Conservation (phyloP, 2,113 vertebrate genomes). For the Tenebrosternarchus preto region DNA sequence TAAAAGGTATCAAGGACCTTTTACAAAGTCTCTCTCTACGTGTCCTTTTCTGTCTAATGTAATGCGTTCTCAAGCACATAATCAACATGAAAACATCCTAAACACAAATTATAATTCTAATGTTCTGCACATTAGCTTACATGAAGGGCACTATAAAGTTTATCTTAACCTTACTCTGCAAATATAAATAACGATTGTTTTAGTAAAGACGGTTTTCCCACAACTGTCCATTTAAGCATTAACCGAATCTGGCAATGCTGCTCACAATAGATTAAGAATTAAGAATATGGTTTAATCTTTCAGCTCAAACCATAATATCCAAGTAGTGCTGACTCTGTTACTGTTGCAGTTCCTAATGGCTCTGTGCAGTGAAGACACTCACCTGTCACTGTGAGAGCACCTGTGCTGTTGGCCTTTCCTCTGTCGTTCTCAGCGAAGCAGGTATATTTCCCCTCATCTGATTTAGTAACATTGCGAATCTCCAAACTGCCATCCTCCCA, state of each 20-base stretch:
- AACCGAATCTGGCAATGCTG: not conserved
- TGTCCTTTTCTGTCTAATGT: not conserved
- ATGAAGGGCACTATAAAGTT: not conserved
- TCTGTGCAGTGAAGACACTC: constrained; percentile 38
- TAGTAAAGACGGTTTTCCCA: not conserved
- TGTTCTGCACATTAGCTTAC: too few relatives aligned
- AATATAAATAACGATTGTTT: not conserved
- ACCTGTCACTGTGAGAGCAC: constrained; percentile 87
- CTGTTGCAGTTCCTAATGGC: not conserved
- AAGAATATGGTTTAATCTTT: not conserved
- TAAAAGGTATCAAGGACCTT: too few relatives aligned
- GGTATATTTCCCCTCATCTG: constrained; percentile 89
- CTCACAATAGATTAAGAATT: not conserved
- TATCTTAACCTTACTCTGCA: not conserved
- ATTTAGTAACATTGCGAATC: constrained; percentile 86
- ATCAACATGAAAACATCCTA: too few relatives aligned
- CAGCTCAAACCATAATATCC: not conserved
- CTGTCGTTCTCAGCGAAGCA: constrained; percentile 93
- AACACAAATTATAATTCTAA: too few relatives aligned
- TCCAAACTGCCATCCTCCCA: constrained; percentile 94
- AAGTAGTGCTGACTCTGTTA: not conserved
- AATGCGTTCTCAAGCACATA: not conserved
- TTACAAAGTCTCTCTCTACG: not conserved
- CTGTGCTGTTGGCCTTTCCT: constrained; percentile 92
- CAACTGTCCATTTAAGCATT: not conserved